Base-by-base conservation (phyloP, 2,113 vertebrate genomes). In the Lates calcarifer region DNA sequence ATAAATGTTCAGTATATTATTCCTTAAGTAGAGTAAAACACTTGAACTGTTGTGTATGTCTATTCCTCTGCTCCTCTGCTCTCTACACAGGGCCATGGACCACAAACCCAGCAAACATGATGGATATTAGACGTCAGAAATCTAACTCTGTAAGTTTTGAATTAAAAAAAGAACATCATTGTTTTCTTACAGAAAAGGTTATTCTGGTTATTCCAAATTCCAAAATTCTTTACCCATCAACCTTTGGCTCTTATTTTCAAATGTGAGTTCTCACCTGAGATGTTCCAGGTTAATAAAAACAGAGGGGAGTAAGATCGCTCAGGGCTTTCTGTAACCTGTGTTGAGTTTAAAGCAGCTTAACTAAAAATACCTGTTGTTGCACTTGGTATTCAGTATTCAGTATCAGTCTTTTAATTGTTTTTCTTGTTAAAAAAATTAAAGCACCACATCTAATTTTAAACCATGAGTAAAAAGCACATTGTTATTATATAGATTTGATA, bases 111-210 rank as follows among this genome's bases (percentile, higher is more conserved):
- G 4, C 57, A 22, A 87, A 76, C 33, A 6, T 1, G 11, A 51
- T 26, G 0, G 68, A 87, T 6, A 43, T 56, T 7, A 72, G 75
- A 33, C 63, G 1, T 18, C 68, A 69, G 17, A 90, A 89, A 73
- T 58, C 60, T 1, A 75, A 45, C 61, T 1, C 6, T 22, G 89
- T 91, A 77, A 88, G 87, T 90, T 28, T 80, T 71, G 12, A 24
- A 22, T 39, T 22, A 18, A 26, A 20, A 39, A 17, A 39, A 62
- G 12, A 28, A 15, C 39, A 29, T 6, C n/a, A 29, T 35, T 6
- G 6, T 53, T 4, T 70, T 74, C 14, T n/a, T 6, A 10, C 18
- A 29, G 13, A 47, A 58, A 13, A 64, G 12, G 28, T 33, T 57
- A 29, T 31, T 33, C 4, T 22, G 4, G 9, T 39, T 56, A n/a